phyloP scores from a whole-genome alignment of 2,113 vertebrate species.

The Podocnemis expansa region DNA sequence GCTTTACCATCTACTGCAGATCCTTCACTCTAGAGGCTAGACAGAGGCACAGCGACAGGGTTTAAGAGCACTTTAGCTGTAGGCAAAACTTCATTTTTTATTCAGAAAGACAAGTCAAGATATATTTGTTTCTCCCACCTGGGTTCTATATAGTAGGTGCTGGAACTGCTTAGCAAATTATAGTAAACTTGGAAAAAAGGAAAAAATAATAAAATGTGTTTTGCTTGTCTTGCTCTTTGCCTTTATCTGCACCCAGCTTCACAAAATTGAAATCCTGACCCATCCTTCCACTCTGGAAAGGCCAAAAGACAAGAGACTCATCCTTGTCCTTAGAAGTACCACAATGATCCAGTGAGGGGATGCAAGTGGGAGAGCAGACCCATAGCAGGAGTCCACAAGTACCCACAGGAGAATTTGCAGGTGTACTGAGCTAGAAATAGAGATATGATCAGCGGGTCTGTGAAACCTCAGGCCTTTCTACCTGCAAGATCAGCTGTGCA shows the following conservation, averaged over 20 bases:
- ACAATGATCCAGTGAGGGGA: not conserved
- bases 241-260: not conserved
- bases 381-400: not conserved
- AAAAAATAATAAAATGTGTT: not conserved
- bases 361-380: not conserved
- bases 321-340: not conserved
- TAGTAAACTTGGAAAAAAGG: not conserved
- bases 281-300: not conserved
- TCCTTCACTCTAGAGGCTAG: not conserved
- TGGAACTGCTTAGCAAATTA: not conserved
- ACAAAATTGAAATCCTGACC: not conserved
- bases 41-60: not conserved
- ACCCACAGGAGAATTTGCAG: not conserved
- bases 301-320: not conserved
- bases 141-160: not conserved
- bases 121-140: not conserved
- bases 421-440: not conserved
- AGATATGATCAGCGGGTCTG: not conserved
- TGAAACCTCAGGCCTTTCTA: not conserved
- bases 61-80: not conserved
- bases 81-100: not conserved
- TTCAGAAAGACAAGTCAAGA: not conserved
- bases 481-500: not conserved
- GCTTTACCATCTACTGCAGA: not conserved
- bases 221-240: not conserved